Conservation (phyloP, 2,797 vertebrate species). For the Notolepis coatsorum region DNA sequence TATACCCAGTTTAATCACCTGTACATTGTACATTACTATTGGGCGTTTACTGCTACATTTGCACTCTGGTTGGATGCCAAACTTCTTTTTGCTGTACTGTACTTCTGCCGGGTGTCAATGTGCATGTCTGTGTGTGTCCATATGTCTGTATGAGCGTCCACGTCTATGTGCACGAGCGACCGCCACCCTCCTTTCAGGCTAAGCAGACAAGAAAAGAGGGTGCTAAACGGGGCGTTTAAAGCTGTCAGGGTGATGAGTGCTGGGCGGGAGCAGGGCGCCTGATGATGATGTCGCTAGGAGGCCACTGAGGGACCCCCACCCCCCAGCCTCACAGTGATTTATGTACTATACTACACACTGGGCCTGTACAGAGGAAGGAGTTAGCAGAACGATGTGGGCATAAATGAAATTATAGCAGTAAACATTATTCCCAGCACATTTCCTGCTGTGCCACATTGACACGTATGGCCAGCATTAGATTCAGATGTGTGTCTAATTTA, state of each 20-base stretch:
- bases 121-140: conserved; percentile 12
- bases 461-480: too few species aligned
- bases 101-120: not conserved
- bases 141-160: not conserved
- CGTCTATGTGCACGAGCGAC: not conserved
- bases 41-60: too few species aligned
- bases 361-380: not conserved
- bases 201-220: conserved; percentile 20
- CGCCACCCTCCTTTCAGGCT: not conserved
- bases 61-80: too few species aligned
- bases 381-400: not conserved
- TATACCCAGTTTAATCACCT: too few species aligned
- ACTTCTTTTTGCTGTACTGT: too few species aligned
- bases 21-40: too few species aligned
- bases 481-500: too few species aligned
- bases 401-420: not conserved
- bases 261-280: conserved; percentile 44
- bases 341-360: conserved; percentile 16
- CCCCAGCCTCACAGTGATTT: conserved; percentile 56
- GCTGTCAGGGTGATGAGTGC: conserved; percentile 66
- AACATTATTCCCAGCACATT: not conserved
- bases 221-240: conserved; percentile 72
- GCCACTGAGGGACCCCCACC: conserved; percentile 49
- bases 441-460: too few species aligned
- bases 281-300: conserved; percentile 60